Evolutionary conservation across 2,888 invertebrate genomes (phyloP), one percentile per base, ranked within the genome.

Genomic region (Pammene fasciana): DNA sequence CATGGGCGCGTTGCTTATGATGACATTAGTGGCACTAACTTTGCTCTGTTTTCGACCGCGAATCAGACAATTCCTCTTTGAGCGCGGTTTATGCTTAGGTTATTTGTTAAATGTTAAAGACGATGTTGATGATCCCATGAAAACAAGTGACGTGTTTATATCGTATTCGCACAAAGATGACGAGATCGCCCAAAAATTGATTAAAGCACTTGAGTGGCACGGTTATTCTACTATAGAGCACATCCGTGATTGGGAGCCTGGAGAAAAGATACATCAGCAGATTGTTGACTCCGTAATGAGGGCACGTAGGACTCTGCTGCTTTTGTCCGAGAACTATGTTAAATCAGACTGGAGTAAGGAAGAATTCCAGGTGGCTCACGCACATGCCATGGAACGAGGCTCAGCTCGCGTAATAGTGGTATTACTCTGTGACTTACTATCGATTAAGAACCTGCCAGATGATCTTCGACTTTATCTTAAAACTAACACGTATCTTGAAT

Each of bases 351-450:
- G 9, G 94, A 95, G 79, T 93, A 95, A 0, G 96, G 96, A 0
- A 95, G 97, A 80, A 93, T 70, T 66, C 36, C 92, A n/a, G 93
- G 95, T 75, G 95, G 96, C 0, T 85, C 96, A 65, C 46, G 55
- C 60, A 56, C 71, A 52, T 36, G 57, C 70, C 10, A 94, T 94
- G 72, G 95, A 95, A 0, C 95, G 96, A 50, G 65, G 56, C n/a
- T 62, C 65, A 10, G 65, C 66, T 16, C 54, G 61, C 16, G 16
- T 61, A 18, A 54, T 66, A 41, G 62, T 68, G 5, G 34, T 68
- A 38, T 38, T 38, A 57, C 68, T 41, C 13, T 50, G 56, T 36
- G 38, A 57, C 10, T 50, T 68, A 64, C 50, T n/a, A 41, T 41
- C 56, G 10, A 50, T 48, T 34, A n/a, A 68, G 16, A 48, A 43